phyloP scores from a whole-genome alignment of 2,113 vertebrate genomes.

The Herpailurus yagouaroundi region DNA sequence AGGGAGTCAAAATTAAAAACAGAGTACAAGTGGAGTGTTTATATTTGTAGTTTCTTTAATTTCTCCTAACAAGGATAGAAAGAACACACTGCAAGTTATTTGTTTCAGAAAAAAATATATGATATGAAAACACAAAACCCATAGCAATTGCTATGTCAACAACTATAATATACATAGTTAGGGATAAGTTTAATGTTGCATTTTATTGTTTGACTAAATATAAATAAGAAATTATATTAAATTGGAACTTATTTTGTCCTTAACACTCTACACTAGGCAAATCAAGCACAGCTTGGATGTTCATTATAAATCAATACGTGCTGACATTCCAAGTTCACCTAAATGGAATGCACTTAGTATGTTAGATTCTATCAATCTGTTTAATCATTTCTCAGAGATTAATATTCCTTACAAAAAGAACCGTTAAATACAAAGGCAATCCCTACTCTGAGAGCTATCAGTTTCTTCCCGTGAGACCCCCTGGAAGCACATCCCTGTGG shows the following conservation, averaged over 20 bases:
- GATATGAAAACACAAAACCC: not conserved
- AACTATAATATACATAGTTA: not conserved
- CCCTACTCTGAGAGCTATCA: not conserved
- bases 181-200: not conserved
- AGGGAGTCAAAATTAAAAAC: not conserved
- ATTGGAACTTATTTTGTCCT: conserved; percentile 23
- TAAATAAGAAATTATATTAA: conserved; percentile 22
- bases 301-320: not conserved
- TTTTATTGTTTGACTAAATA: conserved; percentile 23
- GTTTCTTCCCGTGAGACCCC: not conserved
- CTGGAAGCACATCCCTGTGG: not conserved
- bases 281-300: not conserved
- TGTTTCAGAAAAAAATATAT: not conserved
- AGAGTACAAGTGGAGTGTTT: not conserved
- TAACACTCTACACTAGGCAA: not conserved
- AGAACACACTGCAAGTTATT: not conserved
- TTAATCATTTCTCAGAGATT: not conserved
- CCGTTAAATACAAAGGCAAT: not conserved
- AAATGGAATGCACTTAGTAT: not conserved
- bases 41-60: not conserved
- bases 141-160: not conserved
- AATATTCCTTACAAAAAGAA: not conserved
- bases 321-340: not conserved
- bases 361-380: not conserved
- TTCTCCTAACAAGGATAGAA: conserved; percentile 4